Evolutionary conservation across 2,113 vertebrate species (phyloP), one percentile per base, ranked within the genome.

Genomic region (Callionymus lyra): DNA sequence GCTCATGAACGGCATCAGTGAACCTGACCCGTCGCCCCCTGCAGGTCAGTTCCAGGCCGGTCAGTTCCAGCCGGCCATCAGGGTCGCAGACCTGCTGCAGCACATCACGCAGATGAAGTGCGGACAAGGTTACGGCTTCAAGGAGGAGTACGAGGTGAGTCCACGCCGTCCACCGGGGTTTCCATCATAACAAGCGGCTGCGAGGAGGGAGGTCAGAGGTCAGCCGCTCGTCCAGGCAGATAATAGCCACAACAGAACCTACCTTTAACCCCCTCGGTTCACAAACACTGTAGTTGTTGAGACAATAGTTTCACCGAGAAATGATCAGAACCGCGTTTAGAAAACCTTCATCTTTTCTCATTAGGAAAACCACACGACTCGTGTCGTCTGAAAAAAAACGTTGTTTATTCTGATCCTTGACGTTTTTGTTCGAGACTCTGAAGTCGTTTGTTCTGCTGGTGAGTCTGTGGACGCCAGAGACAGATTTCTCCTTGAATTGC

Each of bases 71-170:
- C 94, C 94, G 0, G 94, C 94, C 47, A 97, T 97, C 61, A 85
- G 94, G 1, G 94, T 98, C 21, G 94, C 94, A 0, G 94, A 98
- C 76, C 85, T 98, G 38, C 84, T 98, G n/a, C 94, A 98, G 52
- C 94, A 98, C 84, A 98, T 98, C 86, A 97, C 93, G 11, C 94
- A 97, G 88, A 98, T 98, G 94, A 98, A 98, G 64, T 87, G 93
- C 68, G 93, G 93, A 32, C 91, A 98, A 73, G 92, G 93, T 48
- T 98, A 97, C 0, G 94, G 94, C 1, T 98, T 98, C 79, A 98
- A 98, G 76, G 94, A 98, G 63, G 94, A 98, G 42, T 98, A 98
- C 1, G 94, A 98, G 92, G 94, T 98, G 43, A 59, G 33, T 60
- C 81, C 79, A 21, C 41, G 21, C 21, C 21, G 4, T 27, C 4